Conservation (phyloP, 2,797 vertebrate species). For the Centroberyx gerrardi region DNA sequence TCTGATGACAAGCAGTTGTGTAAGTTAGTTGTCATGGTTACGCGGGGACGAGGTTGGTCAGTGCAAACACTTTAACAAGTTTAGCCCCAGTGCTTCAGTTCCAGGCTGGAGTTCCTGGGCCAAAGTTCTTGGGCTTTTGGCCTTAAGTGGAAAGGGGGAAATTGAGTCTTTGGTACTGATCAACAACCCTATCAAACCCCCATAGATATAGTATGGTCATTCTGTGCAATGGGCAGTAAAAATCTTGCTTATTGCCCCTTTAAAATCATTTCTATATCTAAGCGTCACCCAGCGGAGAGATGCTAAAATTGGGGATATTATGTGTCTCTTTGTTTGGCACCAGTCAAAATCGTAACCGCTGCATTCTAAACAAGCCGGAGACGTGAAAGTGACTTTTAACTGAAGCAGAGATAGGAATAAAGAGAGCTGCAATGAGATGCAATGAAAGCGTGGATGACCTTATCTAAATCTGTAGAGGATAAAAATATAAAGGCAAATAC, state of each 20-base stretch:
- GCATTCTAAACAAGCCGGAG: conserved; percentile 47
- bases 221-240: not conserved
- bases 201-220: too few relatives aligned
- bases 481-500: conserved; percentile 55
- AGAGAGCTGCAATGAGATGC: conserved; percentile 38
- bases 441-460: conserved; percentile 53
- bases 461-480: conserved; percentile 68
- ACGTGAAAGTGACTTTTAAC: conserved; percentile 60
- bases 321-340: conserved; percentile 38
- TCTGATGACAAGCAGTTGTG: too few relatives aligned
- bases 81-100: too few relatives aligned
- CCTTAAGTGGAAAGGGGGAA: too few relatives aligned
- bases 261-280: conserved; percentile 35
- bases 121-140: too few relatives aligned
- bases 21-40: too few relatives aligned
- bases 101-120: too few relatives aligned
- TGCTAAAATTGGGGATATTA: conserved; percentile 34
- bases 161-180: too few relatives aligned
- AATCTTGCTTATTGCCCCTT: conserved; percentile 1
- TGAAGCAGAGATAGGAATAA: conserved; percentile 35
- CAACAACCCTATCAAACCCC: too few relatives aligned
- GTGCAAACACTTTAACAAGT: too few relatives aligned
- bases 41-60: too few relatives aligned
- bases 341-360: conserved; percentile 39
- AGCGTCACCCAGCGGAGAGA: conserved; percentile 23